Base-by-base conservation (phyloP, 1,140 invertebrate genomes). In the Drosophila kurseongensis region DNA sequence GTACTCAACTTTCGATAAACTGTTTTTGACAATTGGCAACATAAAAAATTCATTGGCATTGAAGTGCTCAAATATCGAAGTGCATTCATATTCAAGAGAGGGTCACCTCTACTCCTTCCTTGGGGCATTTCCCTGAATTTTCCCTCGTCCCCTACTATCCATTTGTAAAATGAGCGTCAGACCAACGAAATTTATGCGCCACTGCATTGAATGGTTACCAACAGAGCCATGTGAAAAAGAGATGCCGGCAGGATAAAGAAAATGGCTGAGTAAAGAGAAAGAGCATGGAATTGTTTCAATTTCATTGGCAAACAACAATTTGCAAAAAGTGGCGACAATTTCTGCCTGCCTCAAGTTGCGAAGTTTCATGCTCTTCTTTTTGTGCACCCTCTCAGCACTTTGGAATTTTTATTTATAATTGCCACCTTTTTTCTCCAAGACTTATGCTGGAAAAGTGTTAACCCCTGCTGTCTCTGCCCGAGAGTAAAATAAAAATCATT, bases 381-480 rank as follows among this genome's bases (percentile, higher is more conserved):
- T 48, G 1, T 44, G 6, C 13, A 18, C 18, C 47, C 32, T 16
- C 16, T 40, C 63, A 47, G 68, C 62, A 40, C 77, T 60, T 66
- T 77, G 83, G 83, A 79, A 86, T 86, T 86, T 86, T 83, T 79
- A 86, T 88, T 88, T 88, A 82, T 88, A 79, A 78, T 88, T 82
- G 77, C 57, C 58, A 47, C 29, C 44, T 5, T 36, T 44, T 62
- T 51, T 12, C 35, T 50, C 12, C 52, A 74, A 78, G 80, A 79
- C 69, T 83, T 83, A 78, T 82, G 68, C 56, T 62, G 18, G n/a
- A 29, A 78, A 78, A 78, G 54, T 61, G 56, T 60, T 52, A 59
- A 50, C 59, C 58, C 52, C 51, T 63, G 29, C 29, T 54, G 38
- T 35, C 48, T 35, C 42, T 56, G 29, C 38, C 6, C n/a, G 29